phyloP scores from a whole-genome alignment of 2,797 vertebrate species.

The Babyrousa celebensis region DNA sequence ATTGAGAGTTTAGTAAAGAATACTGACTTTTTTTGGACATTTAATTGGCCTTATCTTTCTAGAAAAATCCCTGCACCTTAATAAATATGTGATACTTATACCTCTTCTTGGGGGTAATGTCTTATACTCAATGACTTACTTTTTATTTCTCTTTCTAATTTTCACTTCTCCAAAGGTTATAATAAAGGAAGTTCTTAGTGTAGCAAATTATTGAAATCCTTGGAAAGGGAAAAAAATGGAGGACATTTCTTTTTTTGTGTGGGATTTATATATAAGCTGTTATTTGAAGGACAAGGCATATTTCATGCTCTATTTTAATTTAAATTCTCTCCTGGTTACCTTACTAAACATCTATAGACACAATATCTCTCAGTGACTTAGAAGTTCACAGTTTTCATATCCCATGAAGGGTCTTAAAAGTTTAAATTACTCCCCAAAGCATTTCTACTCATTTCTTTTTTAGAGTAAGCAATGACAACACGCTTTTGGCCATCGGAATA shows the following conservation, averaged over 20 bases:
- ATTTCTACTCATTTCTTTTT: not conserved
- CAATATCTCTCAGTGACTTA: slow-evolving; percentile 74
- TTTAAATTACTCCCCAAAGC: slow-evolving; percentile 61
- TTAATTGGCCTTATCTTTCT: slow-evolving; percentile 62
- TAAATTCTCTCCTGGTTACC: slow-evolving; percentile 69
- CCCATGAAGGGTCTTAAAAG: slow-evolving; percentile 41
- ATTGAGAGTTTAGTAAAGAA: slow-evolving; percentile 43
- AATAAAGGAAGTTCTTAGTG: slow-evolving; percentile 59
- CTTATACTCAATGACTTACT: slow-evolving; percentile 34
- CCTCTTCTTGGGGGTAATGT: not conserved
- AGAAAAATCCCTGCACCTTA: slow-evolving; percentile 22
- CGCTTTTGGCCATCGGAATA: slow-evolving; percentile 54
- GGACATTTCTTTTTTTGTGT: slow-evolving; percentile 34
- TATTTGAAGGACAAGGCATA: slow-evolving; percentile 75
- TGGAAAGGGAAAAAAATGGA: slow-evolving; percentile 55
- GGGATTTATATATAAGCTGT: slow-evolving; percentile 63
- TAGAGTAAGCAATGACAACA: slow-evolving; percentile 63
- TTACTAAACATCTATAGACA: slow-evolving; percentile 56
- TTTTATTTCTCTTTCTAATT: slow-evolving; percentile 52
- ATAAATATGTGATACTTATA: slow-evolving; percentile 46
- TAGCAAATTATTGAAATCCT: slow-evolving; percentile 79
- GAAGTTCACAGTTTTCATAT: slow-evolving; percentile 58
- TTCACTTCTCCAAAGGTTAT: slow-evolving; percentile 51
- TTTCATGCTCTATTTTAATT: slow-evolving; percentile 75
- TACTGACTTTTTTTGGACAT: not conserved